Conservation (phyloP, 1,140 invertebrate genomes). For the Epicauta chinensis region DNA sequence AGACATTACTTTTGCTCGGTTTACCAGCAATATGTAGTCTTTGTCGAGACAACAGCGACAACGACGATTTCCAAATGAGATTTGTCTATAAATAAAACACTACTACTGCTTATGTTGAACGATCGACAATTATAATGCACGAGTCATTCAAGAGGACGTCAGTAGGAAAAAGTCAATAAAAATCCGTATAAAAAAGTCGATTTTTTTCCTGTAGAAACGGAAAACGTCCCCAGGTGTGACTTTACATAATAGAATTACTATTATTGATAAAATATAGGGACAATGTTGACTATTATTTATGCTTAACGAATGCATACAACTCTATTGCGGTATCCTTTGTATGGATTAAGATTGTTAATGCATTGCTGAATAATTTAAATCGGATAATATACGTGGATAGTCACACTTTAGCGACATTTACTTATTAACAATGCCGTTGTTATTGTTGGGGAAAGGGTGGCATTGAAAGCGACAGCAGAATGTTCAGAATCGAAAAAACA, state of each 20-base stretch:
- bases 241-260: no score
- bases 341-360: slow-evolving; percentile 11
- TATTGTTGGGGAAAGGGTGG: not conserved
- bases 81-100: not conserved
- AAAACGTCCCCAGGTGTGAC: no score
- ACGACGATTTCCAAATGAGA: not conserved
- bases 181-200: no score
- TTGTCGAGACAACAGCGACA: no score
- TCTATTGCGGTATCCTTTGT: slow-evolving; percentile 13
- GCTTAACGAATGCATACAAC: slow-evolving; percentile 15
- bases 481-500: no score
- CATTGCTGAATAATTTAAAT: slow-evolving; percentile 10
- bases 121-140: slow-evolving; percentile 6
- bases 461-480: no score
- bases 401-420: no score
- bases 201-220: no score
- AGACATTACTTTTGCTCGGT: slow-evolving; percentile 3
- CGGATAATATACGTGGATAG: slow-evolving; percentile 3
- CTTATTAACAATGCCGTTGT: not conserved
- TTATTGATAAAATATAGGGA: no score
- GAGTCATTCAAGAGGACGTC: not conserved
- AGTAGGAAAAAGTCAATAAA: no score
- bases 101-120: not conserved
- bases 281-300: slow-evolving; percentile 13
- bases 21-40: slow-evolving; percentile 7